Percentiles rank a stretch among this genome's conserved stretches.
These are phyloP conservation scores for Coreius guichenoti DNA, from an alignment of 2,797 vertebrate species.

Conservation along the genomic window DNA sequence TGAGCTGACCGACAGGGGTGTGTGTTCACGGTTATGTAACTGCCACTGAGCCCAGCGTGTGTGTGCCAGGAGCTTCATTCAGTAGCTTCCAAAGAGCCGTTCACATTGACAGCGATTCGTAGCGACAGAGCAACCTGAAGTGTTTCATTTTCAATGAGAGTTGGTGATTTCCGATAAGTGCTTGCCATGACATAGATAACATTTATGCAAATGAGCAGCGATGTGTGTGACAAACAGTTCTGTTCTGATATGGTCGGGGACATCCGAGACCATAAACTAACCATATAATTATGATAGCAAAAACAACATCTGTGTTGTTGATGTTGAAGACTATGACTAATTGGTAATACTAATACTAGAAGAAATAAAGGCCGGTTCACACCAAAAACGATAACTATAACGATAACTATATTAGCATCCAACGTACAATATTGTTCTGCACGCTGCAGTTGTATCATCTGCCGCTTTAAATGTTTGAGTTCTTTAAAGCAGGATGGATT, in stretches of 20 bases:
- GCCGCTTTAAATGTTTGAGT: no score
- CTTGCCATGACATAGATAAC: background rate
- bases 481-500: no score
- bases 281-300: background rate
- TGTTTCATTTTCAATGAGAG: background rate
- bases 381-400: background rate
- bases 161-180: background rate
- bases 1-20: conserved; percentile 38
- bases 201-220: background rate
- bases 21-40: conserved; percentile 55
- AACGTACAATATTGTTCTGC: no score
- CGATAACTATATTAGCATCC: background rate
- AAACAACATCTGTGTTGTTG: background rate
- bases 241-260: background rate
- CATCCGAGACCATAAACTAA: background rate
- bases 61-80: conserved; percentile 27
- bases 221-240: background rate
- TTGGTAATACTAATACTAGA: background rate
- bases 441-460: no score
- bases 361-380: background rate
- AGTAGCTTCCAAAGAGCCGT: conserved; percentile 26
- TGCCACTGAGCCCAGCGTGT: conserved; percentile 12
- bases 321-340: background rate
- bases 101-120: background rate
- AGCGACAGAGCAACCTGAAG: background rate